Evolutionary conservation across 2,888 invertebrate species (phyloP).

Genomic region (Dryobota labecula): DNA sequence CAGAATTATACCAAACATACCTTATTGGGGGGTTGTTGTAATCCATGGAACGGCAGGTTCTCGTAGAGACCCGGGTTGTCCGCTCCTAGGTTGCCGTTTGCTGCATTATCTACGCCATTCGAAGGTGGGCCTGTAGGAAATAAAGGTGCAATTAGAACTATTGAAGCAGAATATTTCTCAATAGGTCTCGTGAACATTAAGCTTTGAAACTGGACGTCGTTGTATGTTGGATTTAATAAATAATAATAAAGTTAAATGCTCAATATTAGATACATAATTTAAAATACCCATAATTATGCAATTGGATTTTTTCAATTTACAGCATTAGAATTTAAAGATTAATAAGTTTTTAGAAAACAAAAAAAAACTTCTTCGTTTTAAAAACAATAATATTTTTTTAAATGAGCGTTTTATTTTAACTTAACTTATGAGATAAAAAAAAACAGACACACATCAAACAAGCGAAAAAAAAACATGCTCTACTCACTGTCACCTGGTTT

Average conservation of each 20-base stretch:
- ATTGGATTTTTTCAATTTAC: too few relatives aligned
- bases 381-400: background rate
- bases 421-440: background rate
- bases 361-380: background rate
- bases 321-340: too few relatives aligned
- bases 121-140: slow-evolving; percentile 86
- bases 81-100: slow-evolving; percentile 92
- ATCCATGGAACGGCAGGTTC: slow-evolving; percentile 98
- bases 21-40: slow-evolving; percentile 98
- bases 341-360: too few relatives aligned
- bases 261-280: too few relatives aligned
- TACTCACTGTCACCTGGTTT: slow-evolving; percentile 92
- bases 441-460: slow-evolving; percentile 32
- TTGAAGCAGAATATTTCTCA: background rate
- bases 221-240: too few relatives aligned
- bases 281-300: too few relatives aligned
- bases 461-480: slow-evolving; percentile 56
- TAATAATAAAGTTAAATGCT: too few relatives aligned
- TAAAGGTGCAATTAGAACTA: slow-evolving; percentile 10
- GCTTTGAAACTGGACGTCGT: too few relatives aligned
- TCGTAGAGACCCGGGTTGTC: slow-evolving; percentile 97
- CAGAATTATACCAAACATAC: slow-evolving; percentile 86
- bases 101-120: slow-evolving; percentile 90
- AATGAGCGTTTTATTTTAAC: background rate
- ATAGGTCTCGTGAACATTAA: background rate